Percentiles rank a stretch among this genome's conserved stretches.
phyloP scores from a whole-genome alignment of 2,113 vertebrate genomes.

The Spermophilus dauricus region DNA sequence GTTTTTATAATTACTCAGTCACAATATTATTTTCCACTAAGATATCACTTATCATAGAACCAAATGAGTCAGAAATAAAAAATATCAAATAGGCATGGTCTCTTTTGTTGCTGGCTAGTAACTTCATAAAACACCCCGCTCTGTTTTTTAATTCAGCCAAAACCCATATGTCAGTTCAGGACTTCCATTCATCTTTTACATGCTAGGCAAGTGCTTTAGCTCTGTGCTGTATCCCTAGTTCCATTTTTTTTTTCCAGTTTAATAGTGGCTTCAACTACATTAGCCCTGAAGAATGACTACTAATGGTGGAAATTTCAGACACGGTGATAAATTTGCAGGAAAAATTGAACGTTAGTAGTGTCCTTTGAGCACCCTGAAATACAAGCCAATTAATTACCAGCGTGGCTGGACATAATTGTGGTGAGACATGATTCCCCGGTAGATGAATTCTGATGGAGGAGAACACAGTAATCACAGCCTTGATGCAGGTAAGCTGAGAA shows the following conservation, averaged over 20 bases:
- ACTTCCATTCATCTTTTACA: background rate
- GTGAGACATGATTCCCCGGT: background rate
- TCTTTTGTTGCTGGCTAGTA: background rate
- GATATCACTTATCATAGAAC: background rate
- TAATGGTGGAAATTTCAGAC: background rate
- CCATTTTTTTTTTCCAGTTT: background rate
- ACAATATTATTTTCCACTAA: background rate
- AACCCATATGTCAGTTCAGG: background rate
- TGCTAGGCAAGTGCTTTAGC: background rate
- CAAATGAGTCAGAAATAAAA: background rate
- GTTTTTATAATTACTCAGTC: background rate
- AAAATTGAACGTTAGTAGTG: background rate
- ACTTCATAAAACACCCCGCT: background rate
- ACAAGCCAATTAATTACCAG: background rate
- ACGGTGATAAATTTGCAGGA: background rate
- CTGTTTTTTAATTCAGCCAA: background rate
- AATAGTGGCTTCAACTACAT: background rate
- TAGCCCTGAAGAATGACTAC: background rate
- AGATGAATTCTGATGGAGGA: background rate
- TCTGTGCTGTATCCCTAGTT: background rate
- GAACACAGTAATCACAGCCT: background rate
- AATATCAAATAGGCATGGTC: background rate
- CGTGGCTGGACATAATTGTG: background rate
- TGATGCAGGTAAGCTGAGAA: background rate
- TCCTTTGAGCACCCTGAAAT: background rate